A percentile compares a stretch with the other conserved stretches of the same genome.
phyloP scores from a whole-genome alignment of 2,797 vertebrate species.

The Gymnothorax javanicus region DNA sequence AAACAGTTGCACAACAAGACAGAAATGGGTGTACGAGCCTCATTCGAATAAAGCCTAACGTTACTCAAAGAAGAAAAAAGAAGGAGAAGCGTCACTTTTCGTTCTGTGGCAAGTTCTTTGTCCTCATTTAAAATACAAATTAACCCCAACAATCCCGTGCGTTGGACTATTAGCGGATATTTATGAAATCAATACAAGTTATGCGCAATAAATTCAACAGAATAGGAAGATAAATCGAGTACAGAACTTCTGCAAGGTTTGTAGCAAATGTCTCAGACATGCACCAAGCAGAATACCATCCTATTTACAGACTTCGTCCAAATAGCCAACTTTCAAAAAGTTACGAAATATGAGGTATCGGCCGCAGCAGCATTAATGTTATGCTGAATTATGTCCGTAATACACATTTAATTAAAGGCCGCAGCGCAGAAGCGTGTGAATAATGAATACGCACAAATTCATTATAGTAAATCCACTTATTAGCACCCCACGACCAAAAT shows the following conservation, averaged over 20 bases:
- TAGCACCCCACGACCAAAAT: background rate
- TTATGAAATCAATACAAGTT: background rate
- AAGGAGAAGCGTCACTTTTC: background rate
- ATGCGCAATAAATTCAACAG: background rate
- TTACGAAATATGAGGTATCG: background rate
- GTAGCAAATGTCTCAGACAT: background rate
- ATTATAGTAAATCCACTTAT: background rate
- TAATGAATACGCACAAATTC: background rate
- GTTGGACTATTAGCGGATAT: background rate
- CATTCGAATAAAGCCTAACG: too few species aligned
- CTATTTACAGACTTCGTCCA: background rate
- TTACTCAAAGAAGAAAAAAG: background rate
- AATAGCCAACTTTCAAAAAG: background rate
- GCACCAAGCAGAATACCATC: background rate
- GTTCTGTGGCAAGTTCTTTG: background rate
- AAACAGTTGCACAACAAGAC: background rate
- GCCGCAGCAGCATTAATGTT: background rate
- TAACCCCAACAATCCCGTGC: background rate
- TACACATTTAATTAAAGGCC: too few species aligned
- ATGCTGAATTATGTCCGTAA: background rate
- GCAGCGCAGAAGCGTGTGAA: background rate
- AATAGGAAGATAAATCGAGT: background rate
- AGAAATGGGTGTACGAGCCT: background rate
- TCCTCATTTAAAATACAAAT: background rate
- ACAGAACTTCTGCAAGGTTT: background rate